Evolutionary conservation across 2,797 vertebrate genomes (phyloP), one percentile per base, ranked within the genome.

Genomic region (Neosilurus hyrtlii): DNA sequence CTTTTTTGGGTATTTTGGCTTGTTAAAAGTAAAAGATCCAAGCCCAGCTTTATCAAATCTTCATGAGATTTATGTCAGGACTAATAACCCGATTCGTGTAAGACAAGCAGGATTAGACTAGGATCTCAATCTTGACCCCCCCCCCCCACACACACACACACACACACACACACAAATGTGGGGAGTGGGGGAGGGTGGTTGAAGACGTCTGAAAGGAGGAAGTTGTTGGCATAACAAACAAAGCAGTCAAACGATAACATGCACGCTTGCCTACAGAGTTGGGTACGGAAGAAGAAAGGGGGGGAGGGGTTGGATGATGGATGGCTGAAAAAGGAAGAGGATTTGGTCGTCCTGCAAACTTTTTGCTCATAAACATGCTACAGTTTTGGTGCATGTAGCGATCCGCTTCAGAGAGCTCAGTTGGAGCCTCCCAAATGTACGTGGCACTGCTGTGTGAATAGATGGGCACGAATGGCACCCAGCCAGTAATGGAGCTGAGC

Each of bases 101-200:
- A 92, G 84, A 93, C 91, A 93, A 93, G 91, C 91, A 91, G 90
- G 90, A 93, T 93, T 93, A 92, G 87, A 92, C 89, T 89, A 87
- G 88, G 90, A 93, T 91, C 88, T 82, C 59, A 75, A 72, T 43
- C 84, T 80, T 86, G 65, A 74, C 80, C 72, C 62, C 78, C 73
- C 83, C 81, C 84, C 56, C 84, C 82, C 86, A 85, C 84, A n/a
- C n/a, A n/a, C n/a, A n/a, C n/a, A n/a, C n/a, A n/a, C n/a, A n/a
- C n/a, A n/a, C n/a, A n/a, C n/a, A n/a, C n/a, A n/a, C 86, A 85
- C 84, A 86, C 82, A 86, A 77, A 87, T 83, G 57, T 65, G 57
- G 79, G 72, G 74, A 63, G 35, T 77, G 71, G 83, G 51, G 43
- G 70, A 80, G 57, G 77, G 86, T 56, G 79, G 57, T 82, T 87